Evolutionary conservation across 2,888 invertebrate species (phyloP), one percentile per base, ranked within the genome.

Genomic region (Limenitis camilla): DNA sequence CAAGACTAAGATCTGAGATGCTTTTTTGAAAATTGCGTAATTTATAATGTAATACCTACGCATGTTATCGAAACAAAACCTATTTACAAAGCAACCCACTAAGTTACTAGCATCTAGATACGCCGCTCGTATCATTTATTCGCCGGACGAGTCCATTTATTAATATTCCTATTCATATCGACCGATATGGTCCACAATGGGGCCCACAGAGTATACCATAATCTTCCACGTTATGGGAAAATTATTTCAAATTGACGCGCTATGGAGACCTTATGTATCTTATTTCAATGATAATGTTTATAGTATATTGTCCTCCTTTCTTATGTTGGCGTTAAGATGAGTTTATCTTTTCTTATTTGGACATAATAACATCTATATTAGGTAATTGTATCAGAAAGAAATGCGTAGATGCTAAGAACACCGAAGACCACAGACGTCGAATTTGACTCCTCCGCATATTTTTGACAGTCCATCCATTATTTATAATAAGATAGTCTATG

Each of bases 231-330:
- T 75, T 77, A 78, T 69, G 70, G 70, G 70, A 69, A 74, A 75
- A 78, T 77, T 75, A 78, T 78, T 71, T 71, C 74, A 76, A 76
- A 74, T 72, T 70, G 77, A 68, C 64, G 60, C 61, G 60, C 58
- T 67, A 62, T 65, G 59, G 58, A 64, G 63, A 62, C 48, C 55
- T 64, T 64, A 63, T 61, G 53, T 64, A 60, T 64, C 58, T 58
- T 62, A 63, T 59, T 59, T 60, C 59, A 61, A 64, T 64, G 55
- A 61, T 54, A 55, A 58, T 59, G 60, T 59, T 47, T 50, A 19
- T 50, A 49, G 40, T 40, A 52, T 50, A 61, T 61, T 56, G 61
- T 60, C 54, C 55, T 39, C 46, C 45, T 49, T 50, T 38, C 35
- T 47, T 42, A 61, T 58, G 65, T 63, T 61, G 63, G 66, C 61